Conservation (phyloP, 2,888 invertebrate genomes). For the Lutraria lutraria region DNA sequence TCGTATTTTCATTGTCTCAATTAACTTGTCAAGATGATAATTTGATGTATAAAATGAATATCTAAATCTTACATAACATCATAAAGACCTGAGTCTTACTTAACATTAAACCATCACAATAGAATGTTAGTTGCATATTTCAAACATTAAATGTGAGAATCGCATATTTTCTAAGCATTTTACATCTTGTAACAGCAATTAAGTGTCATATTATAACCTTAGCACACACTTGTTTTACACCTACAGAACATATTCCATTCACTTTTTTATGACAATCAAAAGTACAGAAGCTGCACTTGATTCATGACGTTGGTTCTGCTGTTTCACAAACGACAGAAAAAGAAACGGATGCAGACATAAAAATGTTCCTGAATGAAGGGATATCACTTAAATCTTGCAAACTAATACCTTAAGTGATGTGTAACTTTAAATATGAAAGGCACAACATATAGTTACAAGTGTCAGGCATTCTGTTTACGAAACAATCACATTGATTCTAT, state of each 20-base stretch:
- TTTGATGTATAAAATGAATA: constrained; percentile 13
- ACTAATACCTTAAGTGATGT: constrained; percentile 7
- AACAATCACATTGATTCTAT: not conserved
- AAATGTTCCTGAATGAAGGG: not conserved
- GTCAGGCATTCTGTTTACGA: not conserved
- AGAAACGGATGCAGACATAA: constrained; percentile 5
- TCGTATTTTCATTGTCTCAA: constrained; percentile 8
- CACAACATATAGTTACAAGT: not conserved
- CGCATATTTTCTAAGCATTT: constrained; percentile 12
- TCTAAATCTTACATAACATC: constrained; percentile 5
- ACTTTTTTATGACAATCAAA: constrained; percentile 38
- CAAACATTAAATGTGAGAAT: constrained; percentile 37
- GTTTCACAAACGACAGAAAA: constrained; percentile 10
- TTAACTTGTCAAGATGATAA: constrained; percentile 29
- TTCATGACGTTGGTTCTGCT: constrained; percentile 30
- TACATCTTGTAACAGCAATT: constrained; percentile 33
- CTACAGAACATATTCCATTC: constrained; percentile 23
- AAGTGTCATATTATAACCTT: constrained; percentile 36
- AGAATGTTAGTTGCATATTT: constrained; percentile 9
- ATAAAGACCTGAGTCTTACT: not conserved
- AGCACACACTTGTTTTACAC: constrained; percentile 27
- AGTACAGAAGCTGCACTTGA: constrained; percentile 39
- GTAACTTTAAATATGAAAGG: constrained; percentile 1
- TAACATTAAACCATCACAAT: constrained; percentile 34
- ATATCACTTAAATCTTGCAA: not conserved